Evolutionary conservation across 2,888 invertebrate species (phyloP).

Genomic region (Cyclophora punctaria): DNA sequence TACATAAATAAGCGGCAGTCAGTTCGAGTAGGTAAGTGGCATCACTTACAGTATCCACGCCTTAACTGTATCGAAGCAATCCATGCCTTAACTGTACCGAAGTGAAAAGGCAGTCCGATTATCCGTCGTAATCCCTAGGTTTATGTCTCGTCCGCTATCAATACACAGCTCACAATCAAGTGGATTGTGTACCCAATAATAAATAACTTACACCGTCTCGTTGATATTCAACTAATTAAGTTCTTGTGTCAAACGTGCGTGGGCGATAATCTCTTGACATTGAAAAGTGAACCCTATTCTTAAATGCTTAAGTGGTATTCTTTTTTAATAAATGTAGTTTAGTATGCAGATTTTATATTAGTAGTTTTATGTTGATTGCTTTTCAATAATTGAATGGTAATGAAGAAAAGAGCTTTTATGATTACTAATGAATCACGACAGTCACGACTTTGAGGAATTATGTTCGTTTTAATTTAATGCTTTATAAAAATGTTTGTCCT

Average conservation of each 20-base stretch:
- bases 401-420: conserved; percentile 35
- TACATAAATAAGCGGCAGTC: too few relatives aligned
- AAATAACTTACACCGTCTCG: conserved; percentile 55
- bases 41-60: too few relatives aligned
- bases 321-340: conserved; percentile 18
- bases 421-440: conserved; percentile 14
- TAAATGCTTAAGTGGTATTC: conserved; percentile 10
- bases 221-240: conserved; percentile 68
- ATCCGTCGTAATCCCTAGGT: too few relatives aligned
- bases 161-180: conserved; percentile 38
- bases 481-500: too few relatives aligned
- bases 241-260: conserved; percentile 63
- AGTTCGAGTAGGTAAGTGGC: too few relatives aligned
- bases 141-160: too few relatives aligned
- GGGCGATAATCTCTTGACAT: conserved; percentile 30
- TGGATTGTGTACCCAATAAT: conserved; percentile 54
- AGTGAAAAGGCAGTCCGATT: too few relatives aligned
- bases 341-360: conserved; percentile 49
- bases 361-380: conserved; percentile 37
- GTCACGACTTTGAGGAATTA: conserved; percentile 9
- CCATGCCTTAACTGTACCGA: too few relatives aligned
- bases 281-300: conserved; percentile 28
- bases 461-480: neutral
- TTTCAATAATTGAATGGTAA: conserved; percentile 61
- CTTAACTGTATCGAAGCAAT: too few relatives aligned